Base-by-base conservation (phyloP, 2,797 vertebrate species). In the Lycodopsis pacificus region DNA sequence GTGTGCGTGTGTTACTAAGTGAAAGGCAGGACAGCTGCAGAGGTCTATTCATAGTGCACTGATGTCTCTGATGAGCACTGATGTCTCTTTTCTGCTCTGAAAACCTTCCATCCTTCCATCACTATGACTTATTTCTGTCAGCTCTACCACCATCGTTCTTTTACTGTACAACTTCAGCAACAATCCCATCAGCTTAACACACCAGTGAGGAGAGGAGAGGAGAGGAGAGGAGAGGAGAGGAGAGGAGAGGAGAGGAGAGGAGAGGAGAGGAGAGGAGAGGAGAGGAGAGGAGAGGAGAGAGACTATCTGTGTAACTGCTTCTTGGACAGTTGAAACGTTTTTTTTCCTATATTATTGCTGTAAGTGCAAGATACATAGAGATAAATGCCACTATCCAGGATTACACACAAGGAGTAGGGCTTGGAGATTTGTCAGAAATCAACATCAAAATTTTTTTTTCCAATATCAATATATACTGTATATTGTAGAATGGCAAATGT, bases 11-110 rank as follows among this genome's bases (percentile, higher is more conserved):
- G 57, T 58, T 80, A 79, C 34, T 89, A 86, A 89, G 76, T 88
- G 90, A 91, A 78, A 51, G 76, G 68, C 70, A 74, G 71, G 83
- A 85, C 91, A 93, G 90, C 89, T 93, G 91, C 83, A 80, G 61
- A 70, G 54, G 65, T 86, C 78, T 93, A 92, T 93, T 91, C 90
- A 90, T 90, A 91, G 91, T 77, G 75, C 79, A 73, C 56, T 34
- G 67, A 70, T 70, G 36, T 32, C 53, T 57, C 53, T 19, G 42
- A 71, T 71, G 53, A 73, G 83, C 82, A 86, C 69, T 83, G 82
- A 91, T 91, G 87, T 86, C 81, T 90, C 80, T 85, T 58, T 89
- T 53, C 62, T 80, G 73, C 59, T 82, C 82, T 63, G 71, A 88
- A 81, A 88, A 71, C 51, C 32, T 14, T 13, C 67, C 71, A 66